Percentiles rank a stretch among this genome's conserved stretches.
phyloP scores from a whole-genome alignment of 1,140 invertebrate genomes.

The Drosophila mauritiana region DNA sequence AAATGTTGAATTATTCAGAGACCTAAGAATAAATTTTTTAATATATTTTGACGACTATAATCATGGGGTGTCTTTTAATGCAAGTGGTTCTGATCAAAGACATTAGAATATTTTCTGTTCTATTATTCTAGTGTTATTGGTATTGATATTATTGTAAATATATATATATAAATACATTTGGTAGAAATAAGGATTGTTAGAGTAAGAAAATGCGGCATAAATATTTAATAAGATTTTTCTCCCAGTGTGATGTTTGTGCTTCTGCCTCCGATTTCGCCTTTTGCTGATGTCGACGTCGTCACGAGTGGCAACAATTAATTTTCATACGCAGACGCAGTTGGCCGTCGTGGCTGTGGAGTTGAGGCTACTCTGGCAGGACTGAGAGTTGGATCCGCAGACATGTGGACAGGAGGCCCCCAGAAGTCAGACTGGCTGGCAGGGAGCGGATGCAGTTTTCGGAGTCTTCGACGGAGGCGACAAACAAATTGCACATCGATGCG shows the following conservation, averaged over 20 bases:
- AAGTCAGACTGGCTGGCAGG: constrained; percentile 27
- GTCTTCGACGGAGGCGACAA: constrained; percentile 42
- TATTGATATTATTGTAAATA: no score
- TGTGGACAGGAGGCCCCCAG: constrained; percentile 18
- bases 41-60: no score
- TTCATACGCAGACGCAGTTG: constrained; percentile 78
- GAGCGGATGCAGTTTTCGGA: constrained; percentile 43
- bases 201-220: no score
- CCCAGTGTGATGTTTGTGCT: constrained; percentile 21
- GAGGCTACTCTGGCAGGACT: not conserved
- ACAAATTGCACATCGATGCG: constrained; percentile 79
- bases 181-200: no score
- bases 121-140: no score
- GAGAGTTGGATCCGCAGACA: not conserved
- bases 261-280: constrained; percentile 13
- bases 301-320: constrained; percentile 83
- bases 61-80: no score
- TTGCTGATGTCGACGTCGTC: constrained; percentile 56
- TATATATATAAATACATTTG: no score
- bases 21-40: no score
- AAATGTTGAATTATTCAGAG: no score
- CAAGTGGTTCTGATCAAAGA: no score
- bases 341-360: constrained; percentile 17
- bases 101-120: no score
- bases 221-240: not conserved